A percentile compares a stretch with the other conserved stretches of the same genome.
phyloP scores from a whole-genome alignment of 2,797 vertebrate species.

The Leptatherina wallacei region DNA sequence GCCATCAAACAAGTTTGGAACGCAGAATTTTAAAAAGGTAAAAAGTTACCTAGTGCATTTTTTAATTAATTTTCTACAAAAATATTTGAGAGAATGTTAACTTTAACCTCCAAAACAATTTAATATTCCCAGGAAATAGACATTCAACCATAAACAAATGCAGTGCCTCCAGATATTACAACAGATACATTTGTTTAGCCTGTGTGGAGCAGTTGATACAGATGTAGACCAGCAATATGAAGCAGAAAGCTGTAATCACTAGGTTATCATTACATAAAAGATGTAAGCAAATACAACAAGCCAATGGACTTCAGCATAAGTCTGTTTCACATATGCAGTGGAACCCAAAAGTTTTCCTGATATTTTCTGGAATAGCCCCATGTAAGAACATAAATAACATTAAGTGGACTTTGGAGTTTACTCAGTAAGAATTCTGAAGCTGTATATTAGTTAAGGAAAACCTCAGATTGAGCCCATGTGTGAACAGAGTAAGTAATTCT shows the following conservation, averaged over 20 bases:
- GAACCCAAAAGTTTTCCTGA: neutral
- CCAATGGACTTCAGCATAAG: neutral
- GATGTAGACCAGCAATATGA: too few species aligned
- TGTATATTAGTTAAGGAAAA: too few species aligned
- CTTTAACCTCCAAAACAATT: neutral
- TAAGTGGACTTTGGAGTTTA: too few species aligned
- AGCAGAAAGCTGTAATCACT: too few species aligned
- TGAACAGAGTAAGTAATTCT: neutral
- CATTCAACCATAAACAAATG: neutral
- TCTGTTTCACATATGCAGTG: too few species aligned
- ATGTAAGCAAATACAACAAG: neutral
- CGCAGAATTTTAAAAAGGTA: too few species aligned
- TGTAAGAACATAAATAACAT: neutral
- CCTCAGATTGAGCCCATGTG: neutral
- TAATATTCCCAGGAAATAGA: conserved; percentile 16
- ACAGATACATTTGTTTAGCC: neutral
- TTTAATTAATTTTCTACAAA: neutral
- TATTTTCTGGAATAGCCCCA: neutral
- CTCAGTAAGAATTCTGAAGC: too few species aligned
- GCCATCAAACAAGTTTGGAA: too few species aligned
- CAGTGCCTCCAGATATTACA: neutral
- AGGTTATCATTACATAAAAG: too few species aligned
- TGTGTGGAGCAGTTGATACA: too few species aligned
- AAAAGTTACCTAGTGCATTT: too few species aligned
- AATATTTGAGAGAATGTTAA: too few species aligned